Conservation (phyloP, 2,113 vertebrate genomes). For the Poicephalus meyeri region DNA sequence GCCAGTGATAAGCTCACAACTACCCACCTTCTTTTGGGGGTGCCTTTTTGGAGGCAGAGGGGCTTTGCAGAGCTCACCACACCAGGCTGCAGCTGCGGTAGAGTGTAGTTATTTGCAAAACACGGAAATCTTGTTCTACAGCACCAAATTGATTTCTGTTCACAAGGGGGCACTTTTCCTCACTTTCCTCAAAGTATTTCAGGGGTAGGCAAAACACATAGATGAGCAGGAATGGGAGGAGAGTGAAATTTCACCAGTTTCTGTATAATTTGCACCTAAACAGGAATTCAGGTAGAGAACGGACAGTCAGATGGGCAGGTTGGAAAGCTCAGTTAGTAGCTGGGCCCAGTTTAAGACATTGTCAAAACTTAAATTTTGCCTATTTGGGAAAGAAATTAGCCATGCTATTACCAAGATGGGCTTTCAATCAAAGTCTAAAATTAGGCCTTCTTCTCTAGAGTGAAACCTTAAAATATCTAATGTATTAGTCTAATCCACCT, state of each 20-base stretch:
- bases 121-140: not conserved
- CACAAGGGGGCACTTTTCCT: not conserved
- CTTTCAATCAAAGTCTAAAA: slow-evolving; percentile 47
- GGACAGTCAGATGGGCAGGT: not conserved
- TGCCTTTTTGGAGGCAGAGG: not conserved
- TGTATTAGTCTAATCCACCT: slow-evolving; percentile 18
- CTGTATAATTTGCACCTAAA: not conserved
- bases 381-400: slow-evolving; percentile 8
- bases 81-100: not conserved
- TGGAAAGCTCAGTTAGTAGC: not conserved
- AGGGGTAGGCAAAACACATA: not conserved
- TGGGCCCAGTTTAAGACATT: not conserved
- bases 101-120: not conserved
- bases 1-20: not conserved
- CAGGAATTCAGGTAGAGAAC: not conserved
- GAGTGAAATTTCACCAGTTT: not conserved
- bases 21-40: not conserved
- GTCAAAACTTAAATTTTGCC: not conserved
- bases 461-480: slow-evolving; percentile 9
- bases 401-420: not conserved
- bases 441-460: slow-evolving; percentile 17
- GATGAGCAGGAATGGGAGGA: rapidly evolving
- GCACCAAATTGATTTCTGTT: not conserved
- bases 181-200: not conserved
- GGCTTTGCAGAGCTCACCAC: not conserved